Percentiles rank a stretch among this genome's conserved stretches.
These are phyloP conservation scores for Puma concolor DNA, from an alignment of 2,113 vertebrate species.

Conservation along the genomic window DNA sequence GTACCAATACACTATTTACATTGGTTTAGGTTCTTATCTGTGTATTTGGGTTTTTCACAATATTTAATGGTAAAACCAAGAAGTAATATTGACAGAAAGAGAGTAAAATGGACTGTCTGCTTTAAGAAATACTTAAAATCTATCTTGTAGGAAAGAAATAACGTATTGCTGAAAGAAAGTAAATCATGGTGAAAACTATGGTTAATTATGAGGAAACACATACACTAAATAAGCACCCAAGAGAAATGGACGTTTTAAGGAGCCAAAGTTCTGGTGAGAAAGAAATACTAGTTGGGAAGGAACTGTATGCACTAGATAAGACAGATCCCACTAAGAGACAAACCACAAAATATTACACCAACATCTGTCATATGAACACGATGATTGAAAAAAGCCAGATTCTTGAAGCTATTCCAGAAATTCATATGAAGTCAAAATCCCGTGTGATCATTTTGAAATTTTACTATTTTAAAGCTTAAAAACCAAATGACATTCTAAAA, in stretches of 20 bases:
- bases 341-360: neutral
- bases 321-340: neutral
- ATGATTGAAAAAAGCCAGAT: conserved; percentile 2
- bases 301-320: neutral
- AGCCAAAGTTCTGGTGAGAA: conserved; percentile 22
- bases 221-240: neutral
- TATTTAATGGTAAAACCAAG: neutral
- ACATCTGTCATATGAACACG: neutral
- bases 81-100: neutral
- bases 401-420: neutral
- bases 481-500: conserved; percentile 41
- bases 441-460: neutral
- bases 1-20: neutral
- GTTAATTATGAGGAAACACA: neutral
- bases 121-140: conserved; percentile 17
- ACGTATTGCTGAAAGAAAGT: conserved; percentile 16
- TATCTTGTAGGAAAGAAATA: neutral
- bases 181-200: neutral
- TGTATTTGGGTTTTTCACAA: neutral
- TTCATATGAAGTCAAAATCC: neutral
- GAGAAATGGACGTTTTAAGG: conserved; percentile 29
- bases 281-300: neutral
- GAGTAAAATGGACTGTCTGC: neutral
- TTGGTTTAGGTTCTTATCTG: neutral
- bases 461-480: conserved; percentile 56